Conservation (phyloP, 2,113 vertebrate genomes). For the Lepus europaeus region DNA sequence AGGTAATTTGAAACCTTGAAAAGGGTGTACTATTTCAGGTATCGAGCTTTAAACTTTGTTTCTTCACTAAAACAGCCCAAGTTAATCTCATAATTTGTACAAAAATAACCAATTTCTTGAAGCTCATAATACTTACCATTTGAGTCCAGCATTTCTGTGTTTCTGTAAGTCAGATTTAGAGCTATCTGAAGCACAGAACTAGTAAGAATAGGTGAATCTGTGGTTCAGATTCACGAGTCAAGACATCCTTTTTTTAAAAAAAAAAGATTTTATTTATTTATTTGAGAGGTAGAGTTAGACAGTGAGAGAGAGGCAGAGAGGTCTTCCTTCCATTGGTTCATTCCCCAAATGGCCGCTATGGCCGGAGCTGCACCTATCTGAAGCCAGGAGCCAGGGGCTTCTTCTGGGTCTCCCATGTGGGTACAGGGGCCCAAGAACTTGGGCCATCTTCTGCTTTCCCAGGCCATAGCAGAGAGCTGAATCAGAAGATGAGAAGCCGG, state of each 20-base stretch:
- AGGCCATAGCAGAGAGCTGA: no score
- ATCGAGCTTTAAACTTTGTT: background rate
- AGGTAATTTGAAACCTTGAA: constrained; percentile 56
- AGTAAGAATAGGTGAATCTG: background rate
- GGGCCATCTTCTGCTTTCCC: no score
- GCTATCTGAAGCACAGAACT: constrained; percentile 10
- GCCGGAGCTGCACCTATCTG: no score
- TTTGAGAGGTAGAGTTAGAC: no score
- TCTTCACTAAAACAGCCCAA: constrained; percentile 42
- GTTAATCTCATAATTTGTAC: constrained; percentile 26
- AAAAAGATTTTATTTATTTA: no score
- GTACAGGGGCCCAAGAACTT: no score
- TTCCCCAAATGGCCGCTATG: no score
- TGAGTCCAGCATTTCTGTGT: constrained; percentile 34
- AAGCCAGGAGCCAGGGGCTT: no score
- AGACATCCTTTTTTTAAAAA: background rate
- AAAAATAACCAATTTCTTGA: constrained; percentile 51
- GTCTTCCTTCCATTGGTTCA: background rate
- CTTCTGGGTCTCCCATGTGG: no score
- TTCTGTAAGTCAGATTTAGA: background rate
- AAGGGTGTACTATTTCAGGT: constrained; percentile 51
- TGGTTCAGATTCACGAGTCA: constrained; percentile 15
- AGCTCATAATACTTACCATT: background rate
- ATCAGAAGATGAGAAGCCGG: no score
- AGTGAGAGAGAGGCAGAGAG: no score